A percentile compares a stretch with the other conserved stretches of the same genome.
phyloP scores from a whole-genome alignment of 2,797 vertebrate genomes.

The Chiroxiphia lanceolata region DNA sequence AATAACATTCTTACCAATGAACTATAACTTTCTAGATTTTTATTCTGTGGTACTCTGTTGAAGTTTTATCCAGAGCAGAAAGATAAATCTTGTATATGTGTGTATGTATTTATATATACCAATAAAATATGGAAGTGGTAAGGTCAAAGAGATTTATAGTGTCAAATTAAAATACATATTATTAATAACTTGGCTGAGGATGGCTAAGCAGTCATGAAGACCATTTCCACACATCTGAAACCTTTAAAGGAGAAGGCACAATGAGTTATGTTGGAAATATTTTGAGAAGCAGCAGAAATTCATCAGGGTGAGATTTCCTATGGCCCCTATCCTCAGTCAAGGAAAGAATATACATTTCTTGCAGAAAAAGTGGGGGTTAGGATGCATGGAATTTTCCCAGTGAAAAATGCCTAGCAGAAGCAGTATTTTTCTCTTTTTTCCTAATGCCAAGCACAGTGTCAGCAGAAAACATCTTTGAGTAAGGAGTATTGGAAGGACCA shows the following conservation, averaged over 20 bases:
- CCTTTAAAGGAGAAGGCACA: background rate
- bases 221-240: background rate
- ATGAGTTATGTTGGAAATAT: background rate
- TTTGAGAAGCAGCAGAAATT: background rate
- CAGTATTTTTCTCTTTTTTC: background rate
- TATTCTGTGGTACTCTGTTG: background rate
- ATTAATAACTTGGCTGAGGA: background rate
- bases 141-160: background rate
- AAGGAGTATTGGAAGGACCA: background rate
- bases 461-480: background rate
- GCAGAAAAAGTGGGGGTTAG: background rate
- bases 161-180: constrained; percentile 8
- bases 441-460: background rate
- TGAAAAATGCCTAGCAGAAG: background rate
- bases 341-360: background rate
- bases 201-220: background rate
- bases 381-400: background rate
- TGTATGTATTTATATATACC: background rate
- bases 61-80: background rate
- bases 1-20: background rate
- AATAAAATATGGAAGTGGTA: background rate
- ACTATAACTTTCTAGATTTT: background rate
- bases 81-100: background rate
- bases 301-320: background rate
- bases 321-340: background rate